Conservation (phyloP, 2,113 vertebrate genomes). For the Sigmodon hispidus region DNA sequence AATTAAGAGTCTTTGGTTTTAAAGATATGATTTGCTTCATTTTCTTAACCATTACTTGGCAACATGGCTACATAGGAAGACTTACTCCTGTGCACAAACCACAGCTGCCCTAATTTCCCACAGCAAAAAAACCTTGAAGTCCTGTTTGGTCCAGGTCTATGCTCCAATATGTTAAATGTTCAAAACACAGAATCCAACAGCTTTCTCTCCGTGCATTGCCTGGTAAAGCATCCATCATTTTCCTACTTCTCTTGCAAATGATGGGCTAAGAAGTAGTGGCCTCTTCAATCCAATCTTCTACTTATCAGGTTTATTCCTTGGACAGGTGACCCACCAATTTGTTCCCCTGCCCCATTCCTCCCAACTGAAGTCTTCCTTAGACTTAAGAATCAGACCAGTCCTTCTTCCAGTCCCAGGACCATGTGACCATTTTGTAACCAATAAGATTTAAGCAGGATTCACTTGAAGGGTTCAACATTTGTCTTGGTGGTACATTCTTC, state of each 20-base stretch:
- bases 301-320: neutral
- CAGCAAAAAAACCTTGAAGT: neutral
- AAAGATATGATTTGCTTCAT: conserved; percentile 2
- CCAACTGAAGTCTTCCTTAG: neutral
- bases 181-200: neutral
- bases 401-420: neutral
- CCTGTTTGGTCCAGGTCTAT: neutral
- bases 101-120: neutral
- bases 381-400: neutral
- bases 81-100: neutral
- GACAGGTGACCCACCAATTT: neutral
- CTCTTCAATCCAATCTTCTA: neutral
- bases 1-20: conserved; percentile 5
- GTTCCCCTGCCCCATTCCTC: neutral
- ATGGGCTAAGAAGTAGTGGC: neutral
- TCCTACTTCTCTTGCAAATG: neutral
- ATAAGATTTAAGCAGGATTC: neutral
- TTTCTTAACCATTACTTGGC: conserved; percentile 12
- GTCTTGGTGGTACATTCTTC: neutral
- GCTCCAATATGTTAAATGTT: neutral
- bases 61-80: neutral
- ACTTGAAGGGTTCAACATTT: neutral
- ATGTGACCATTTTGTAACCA: neutral
- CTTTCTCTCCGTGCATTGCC: neutral
- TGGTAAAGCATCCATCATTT: neutral